phyloP scores from a whole-genome alignment of 2,888 invertebrate species.

The Heterodera filipjevi region DNA sequence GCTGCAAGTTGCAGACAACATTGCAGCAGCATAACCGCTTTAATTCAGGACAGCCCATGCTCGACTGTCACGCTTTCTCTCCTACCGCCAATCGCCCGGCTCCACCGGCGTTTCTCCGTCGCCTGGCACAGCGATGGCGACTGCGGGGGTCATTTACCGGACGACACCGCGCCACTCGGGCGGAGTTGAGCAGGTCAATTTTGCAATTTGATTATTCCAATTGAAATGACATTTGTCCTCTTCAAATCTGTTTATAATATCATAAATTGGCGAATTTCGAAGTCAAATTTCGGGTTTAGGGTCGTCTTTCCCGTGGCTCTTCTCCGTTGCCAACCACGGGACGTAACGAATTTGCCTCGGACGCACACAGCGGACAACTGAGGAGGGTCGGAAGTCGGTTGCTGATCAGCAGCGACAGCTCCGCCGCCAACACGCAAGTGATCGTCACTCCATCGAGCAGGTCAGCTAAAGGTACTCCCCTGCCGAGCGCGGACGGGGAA shows the following conservation, averaged over 20 bases:
- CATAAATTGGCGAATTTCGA: not conserved
- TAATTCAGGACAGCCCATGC: slow-evolving; percentile 39
- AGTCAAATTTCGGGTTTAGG: not conserved
- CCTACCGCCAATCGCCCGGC: slow-evolving; percentile 46
- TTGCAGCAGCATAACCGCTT: not conserved
- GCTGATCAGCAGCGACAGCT: slow-evolving; percentile 6
- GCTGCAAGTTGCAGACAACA: not conserved
- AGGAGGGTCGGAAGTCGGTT: slow-evolving; percentile 1
- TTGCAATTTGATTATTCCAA: not conserved
- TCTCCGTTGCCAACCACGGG: not conserved
- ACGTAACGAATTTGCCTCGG: not conserved
- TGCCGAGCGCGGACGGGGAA: too few relatives aligned
- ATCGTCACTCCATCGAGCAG: slow-evolving; percentile 36
- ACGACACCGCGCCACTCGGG: not conserved
- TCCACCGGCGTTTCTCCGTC: not conserved
- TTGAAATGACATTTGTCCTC: not conserved
- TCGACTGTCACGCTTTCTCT: slow-evolving; percentile 46
- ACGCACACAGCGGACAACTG: slow-evolving; percentile 14
- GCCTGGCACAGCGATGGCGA: not conserved
- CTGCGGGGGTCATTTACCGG: not conserved
- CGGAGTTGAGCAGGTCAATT: slow-evolving; percentile 11
- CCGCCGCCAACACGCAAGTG: slow-evolving; percentile 23
- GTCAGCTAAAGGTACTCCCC: slow-evolving; percentile 10
- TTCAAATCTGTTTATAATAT: too few relatives aligned
- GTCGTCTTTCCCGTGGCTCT: slow-evolving; percentile 5